Conservation (phyloP, 2,113 vertebrate genomes). For the Bothrops jararaca region DNA sequence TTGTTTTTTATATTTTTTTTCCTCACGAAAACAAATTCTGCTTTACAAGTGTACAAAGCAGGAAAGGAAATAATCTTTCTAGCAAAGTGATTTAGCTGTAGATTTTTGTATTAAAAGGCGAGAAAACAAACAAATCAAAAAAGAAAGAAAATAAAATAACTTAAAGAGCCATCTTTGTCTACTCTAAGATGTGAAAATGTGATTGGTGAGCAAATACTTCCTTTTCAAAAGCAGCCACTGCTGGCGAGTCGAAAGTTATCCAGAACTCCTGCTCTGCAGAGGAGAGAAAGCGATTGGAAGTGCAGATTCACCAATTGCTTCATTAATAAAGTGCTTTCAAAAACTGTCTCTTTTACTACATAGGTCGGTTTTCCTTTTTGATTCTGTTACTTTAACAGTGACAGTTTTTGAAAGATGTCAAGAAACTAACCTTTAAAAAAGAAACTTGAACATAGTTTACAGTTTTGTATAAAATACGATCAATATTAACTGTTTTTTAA, state of each 20-base stretch:
- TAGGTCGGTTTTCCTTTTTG: slow-evolving; percentile 16
- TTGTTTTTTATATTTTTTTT: slow-evolving; percentile 54
- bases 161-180: slow-evolving; percentile 63
- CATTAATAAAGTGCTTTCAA: slow-evolving; percentile 32
- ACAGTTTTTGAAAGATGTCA: slow-evolving; percentile 50
- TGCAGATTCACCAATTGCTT: neutral
- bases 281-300: neutral
- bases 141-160: slow-evolving; percentile 63
- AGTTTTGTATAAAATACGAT: slow-evolving; percentile 64
- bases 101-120: slow-evolving; percentile 61
- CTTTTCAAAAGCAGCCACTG: slow-evolving; percentile 13
- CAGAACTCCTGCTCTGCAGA: neutral
- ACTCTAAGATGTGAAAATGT: slow-evolving; percentile 46
- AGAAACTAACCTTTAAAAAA: slow-evolving; percentile 41
- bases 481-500: slow-evolving; percentile 57
- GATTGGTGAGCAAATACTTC: slow-evolving; percentile 21
- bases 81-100: slow-evolving; percentile 66
- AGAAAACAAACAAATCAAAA: neutral
- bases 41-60: slow-evolving; percentile 57
- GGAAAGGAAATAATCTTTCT: slow-evolving; percentile 58
- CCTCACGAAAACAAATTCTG: slow-evolving; percentile 62
- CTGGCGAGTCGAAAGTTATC: neutral
- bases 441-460: slow-evolving; percentile 66
- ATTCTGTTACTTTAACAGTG: slow-evolving; percentile 30
- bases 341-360: slow-evolving; percentile 32